Percentiles rank a stretch among this genome's conserved stretches.
phyloP scores from a whole-genome alignment of 2,888 invertebrate genomes.

The Danaus chrysippus region DNA sequence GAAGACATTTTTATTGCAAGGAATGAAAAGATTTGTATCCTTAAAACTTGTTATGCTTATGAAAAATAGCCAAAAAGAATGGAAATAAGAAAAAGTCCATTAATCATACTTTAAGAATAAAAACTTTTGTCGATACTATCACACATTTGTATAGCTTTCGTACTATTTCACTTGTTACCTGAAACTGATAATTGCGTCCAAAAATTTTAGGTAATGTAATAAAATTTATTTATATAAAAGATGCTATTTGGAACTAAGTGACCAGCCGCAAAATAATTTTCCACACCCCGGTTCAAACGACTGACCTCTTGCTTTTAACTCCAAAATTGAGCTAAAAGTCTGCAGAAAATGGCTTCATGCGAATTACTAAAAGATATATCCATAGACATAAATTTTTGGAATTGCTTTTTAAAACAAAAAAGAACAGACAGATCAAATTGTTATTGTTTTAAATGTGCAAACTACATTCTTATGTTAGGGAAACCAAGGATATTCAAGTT shows the following conservation, averaged over 20 bases:
- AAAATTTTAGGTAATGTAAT: too few species aligned
- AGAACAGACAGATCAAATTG: conserved; percentile 3
- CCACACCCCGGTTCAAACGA: conserved; percentile 16
- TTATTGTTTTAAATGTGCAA: not conserved
- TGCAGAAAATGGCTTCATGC: conserved; percentile 24
- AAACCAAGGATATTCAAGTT: too few species aligned
- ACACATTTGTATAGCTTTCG: too few species aligned
- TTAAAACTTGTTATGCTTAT: not conserved
- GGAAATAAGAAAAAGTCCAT: too few species aligned
- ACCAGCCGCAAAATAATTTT: conserved; percentile 2
- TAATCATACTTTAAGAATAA: too few species aligned
- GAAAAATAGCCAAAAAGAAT: too few species aligned
- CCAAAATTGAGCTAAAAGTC: conserved; percentile 19
- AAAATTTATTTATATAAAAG: not conserved
- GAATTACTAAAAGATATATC: conserved; percentile 19
- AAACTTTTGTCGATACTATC: too few species aligned
- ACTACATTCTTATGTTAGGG: too few species aligned
- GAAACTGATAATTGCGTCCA: too few species aligned
- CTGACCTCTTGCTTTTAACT: conserved; percentile 22
- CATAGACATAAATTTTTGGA: conserved; percentile 18
- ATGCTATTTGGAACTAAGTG: not conserved
- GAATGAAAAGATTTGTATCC: conserved; percentile 1
- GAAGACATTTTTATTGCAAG: conserved; percentile 24
- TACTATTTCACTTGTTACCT: too few species aligned
- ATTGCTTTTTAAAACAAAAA: conserved; percentile 12